Conservation (phyloP, 2,797 vertebrate species). For the Artibeus lituratus region DNA sequence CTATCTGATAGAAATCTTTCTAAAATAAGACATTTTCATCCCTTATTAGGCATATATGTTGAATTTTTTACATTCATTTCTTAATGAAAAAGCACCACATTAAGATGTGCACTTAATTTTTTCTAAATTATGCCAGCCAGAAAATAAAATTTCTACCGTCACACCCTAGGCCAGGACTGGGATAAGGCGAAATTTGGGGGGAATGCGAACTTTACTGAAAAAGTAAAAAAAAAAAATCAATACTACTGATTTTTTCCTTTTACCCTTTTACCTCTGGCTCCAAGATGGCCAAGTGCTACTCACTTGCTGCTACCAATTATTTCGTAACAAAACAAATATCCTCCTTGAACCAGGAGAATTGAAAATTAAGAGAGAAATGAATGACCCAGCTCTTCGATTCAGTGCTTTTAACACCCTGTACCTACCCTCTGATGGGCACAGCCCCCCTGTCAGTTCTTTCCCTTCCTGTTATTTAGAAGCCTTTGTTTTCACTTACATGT, state of each 20-base stretch:
- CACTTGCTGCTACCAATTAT: not conserved
- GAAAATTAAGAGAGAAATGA: not conserved
- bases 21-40: conserved; percentile 33
- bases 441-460: not conserved
- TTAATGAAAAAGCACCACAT: not conserved
- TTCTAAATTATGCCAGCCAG: not conserved
- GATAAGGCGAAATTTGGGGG: not conserved
- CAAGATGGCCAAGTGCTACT: not conserved
- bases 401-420: not conserved
- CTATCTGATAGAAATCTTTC: conserved; percentile 10
- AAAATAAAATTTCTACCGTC: not conserved
- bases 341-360: not conserved
- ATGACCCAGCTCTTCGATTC: not conserved
- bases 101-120: conserved; percentile 4
- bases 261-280: not conserved
- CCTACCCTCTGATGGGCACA: not conserved
- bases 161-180: not conserved
- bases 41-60: conserved; percentile 30
- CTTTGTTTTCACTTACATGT: not conserved
- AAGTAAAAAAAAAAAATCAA: too few species aligned
- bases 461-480: not conserved
- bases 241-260: not conserved
- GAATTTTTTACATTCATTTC: not conserved
- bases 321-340: not conserved
- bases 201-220: not conserved